Evolutionary conservation across 1,140 invertebrate genomes (phyloP).

Genomic region (Ceratosolen fusciceps): DNA sequence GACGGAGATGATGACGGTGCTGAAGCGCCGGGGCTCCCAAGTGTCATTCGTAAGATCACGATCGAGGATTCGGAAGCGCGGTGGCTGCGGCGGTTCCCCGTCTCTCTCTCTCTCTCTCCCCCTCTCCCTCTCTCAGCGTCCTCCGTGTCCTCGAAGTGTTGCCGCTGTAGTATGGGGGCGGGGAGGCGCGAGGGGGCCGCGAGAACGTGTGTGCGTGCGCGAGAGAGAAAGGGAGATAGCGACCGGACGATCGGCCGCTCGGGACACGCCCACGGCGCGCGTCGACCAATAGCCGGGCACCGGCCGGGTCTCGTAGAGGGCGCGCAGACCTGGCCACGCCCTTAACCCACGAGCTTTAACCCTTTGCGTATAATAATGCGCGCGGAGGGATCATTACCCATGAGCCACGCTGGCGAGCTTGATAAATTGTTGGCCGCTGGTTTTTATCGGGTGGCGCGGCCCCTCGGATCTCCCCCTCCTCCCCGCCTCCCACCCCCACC

Average conservation of each 20-base stretch:
- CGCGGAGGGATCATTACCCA: background rate
- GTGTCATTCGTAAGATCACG: too few species aligned
- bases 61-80: too few species aligned
- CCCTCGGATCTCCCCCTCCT: background rate
- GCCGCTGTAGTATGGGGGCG: background rate
- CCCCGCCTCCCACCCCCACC: background rate
- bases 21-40: constrained; percentile 8
- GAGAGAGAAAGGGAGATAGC: too few species aligned
- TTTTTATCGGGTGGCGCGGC: background rate
- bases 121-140: too few species aligned
- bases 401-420: background rate
- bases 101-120: background rate
- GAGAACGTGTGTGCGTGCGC: too few species aligned
- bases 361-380: constrained; percentile 24
- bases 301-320: background rate
- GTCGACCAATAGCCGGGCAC: constrained; percentile 22
- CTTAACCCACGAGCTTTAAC: background rate
- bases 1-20: too few species aligned
- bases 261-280: background rate
- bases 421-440: constrained; percentile 31
- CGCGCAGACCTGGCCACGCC: constrained; percentile 9
- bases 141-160: background rate
- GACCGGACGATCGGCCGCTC: too few species aligned
- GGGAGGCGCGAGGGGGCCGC: background rate
- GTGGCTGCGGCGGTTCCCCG: background rate